These are phyloP conservation scores for Camptogramma bilineatum DNA, from an alignment of 2,888 invertebrate species.

Conservation along the genomic window DNA sequence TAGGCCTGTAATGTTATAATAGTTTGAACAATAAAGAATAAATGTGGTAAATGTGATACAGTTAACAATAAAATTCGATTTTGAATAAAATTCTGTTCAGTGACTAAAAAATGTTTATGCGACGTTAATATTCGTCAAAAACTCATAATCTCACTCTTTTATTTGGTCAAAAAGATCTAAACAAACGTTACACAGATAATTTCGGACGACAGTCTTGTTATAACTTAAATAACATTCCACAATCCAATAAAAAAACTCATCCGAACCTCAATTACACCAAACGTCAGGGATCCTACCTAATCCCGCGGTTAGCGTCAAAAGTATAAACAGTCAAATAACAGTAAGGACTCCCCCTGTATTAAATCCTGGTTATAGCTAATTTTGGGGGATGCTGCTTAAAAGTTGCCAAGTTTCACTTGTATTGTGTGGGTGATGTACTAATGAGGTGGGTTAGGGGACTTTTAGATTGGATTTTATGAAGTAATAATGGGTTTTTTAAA, in stretches of 20 bases:
- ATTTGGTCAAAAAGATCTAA: background rate
- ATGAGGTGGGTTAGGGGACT: conserved; percentile 56
- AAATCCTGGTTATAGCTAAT: conserved; percentile 43
- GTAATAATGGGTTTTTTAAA: too few species aligned
- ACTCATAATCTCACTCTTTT: background rate
- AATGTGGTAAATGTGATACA: too few species aligned
- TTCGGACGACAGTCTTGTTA: conserved; percentile 18
- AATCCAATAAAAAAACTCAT: conserved; percentile 31
- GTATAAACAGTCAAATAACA: conserved; percentile 37
- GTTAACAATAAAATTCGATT: too few species aligned
- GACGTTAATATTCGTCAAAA: too few species aligned
- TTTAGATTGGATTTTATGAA: conserved; percentile 18
- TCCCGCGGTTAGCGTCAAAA: conserved; percentile 23
- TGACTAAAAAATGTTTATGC: too few species aligned
- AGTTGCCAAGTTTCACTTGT: conserved; percentile 53
- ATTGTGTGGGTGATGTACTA: conserved; percentile 70
- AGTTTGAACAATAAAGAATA: too few species aligned
- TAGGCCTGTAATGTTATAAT: too few species aligned
- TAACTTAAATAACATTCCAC: conserved; percentile 19
- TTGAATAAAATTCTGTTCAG: too few species aligned
- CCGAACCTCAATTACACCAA: conserved; percentile 24
- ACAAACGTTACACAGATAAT: conserved; percentile 1
- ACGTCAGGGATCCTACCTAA: conserved; percentile 23
- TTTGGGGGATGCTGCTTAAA: conserved; percentile 53
- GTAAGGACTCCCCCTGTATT: conserved; percentile 34